phyloP scores from a whole-genome alignment of 1,140 invertebrate species.

The Gryllus bimaculatus region DNA sequence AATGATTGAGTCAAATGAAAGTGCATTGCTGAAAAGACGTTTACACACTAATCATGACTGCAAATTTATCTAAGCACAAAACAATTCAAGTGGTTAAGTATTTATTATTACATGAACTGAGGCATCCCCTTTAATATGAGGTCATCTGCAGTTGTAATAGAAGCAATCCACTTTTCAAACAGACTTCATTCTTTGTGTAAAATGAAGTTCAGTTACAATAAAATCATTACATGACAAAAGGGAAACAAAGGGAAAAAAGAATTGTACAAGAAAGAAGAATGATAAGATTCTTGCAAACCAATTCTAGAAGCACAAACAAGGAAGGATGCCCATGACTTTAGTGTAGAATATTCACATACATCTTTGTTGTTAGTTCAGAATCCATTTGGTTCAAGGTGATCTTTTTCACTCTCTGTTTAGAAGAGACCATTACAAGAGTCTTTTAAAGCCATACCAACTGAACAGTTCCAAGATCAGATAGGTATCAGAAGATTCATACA shows the following conservation, averaged over 20 bases:
- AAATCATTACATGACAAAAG: not conserved
- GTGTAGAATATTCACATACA: not conserved
- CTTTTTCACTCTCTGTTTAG: not conserved
- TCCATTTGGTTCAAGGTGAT: not conserved
- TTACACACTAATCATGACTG: not conserved
- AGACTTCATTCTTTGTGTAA: not conserved
- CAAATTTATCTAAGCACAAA: not conserved
- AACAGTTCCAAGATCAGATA: not conserved
- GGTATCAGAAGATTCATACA: not conserved
- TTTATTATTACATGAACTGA: not conserved
- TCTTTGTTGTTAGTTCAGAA: not conserved
- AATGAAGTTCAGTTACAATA: not conserved
- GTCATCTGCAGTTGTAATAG: not conserved
- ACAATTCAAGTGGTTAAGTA: not conserved
- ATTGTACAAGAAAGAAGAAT: not conserved
- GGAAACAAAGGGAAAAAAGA: not conserved
- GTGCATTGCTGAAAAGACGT: too few relatives aligned
- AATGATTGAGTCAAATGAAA: too few relatives aligned
- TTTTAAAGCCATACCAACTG: conserved; percentile 1
- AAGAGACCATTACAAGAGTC: not conserved
- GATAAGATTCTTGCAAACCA: not conserved
- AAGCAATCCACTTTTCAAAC: not conserved
- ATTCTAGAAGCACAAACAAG: conserved; percentile 1
- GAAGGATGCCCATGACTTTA: not conserved
- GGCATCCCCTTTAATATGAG: not conserved